Evolutionary conservation across 2,797 vertebrate species (phyloP), one percentile per base, ranked within the genome.

Genomic region (Coranthus polyacanthus): DNA sequence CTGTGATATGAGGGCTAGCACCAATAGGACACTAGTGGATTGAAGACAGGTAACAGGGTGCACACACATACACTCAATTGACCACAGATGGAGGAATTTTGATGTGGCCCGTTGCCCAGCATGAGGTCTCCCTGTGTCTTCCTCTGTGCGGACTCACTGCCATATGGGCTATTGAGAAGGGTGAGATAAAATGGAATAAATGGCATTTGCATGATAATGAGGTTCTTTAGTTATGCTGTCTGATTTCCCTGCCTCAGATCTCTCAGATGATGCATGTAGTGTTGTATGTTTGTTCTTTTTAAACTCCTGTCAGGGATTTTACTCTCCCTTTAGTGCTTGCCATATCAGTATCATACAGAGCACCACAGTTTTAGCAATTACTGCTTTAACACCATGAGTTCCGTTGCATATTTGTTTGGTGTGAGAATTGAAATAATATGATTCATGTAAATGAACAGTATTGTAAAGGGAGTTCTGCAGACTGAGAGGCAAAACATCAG

Each of bases 1-100:
- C 69, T 72, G 69, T 61, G 71, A 71, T 81, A 69, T 70, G 71
- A 72, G 67, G 72, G 78, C 57, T 69, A 69, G 49, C 65, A 59
- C 57, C 15, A 39, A 79, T 57, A 69, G 57, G 67, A 68, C 68
- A 66, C 83, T 82, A 78, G 79, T 81, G 80, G 63, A 87, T 68
- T 86, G 79, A 63, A 84, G 57, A 71, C 78, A 74, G 79, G 76
- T 86, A 74, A 57, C 44, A 46, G 43, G 20, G 29, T 34, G 32
- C 3, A 10, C 39, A 26, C 41, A 52, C 38, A 69, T 36, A 34
- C 34, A 52, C 65, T 81, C 82, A 78, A 70, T 56, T 77, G 75
- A 83, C 75, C 87, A 89, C 92, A 93, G 92, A 93, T 92, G 88
- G 91, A 91, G 76, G 89, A 90, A 91, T 93, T 93, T 87, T 88